A percentile compares a stretch with the other conserved stretches of the same genome.
Evolutionary conservation across 2,797 vertebrate genomes (phyloP).

Genomic region (Apogon talboti): DNA sequence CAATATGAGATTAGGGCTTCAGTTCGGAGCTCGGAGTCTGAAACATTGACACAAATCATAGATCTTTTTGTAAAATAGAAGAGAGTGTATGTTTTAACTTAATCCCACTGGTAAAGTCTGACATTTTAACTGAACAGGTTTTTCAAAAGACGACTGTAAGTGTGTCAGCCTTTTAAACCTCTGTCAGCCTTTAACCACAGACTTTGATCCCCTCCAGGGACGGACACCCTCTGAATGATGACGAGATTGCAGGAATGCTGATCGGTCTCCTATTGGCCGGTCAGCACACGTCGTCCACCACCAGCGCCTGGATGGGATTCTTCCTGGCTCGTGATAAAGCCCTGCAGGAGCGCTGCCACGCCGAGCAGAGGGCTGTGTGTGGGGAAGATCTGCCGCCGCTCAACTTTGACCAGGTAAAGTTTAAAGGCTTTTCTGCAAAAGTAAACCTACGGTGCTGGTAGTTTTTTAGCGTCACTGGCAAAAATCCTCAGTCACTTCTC

Average conservation of each 20-base stretch:
- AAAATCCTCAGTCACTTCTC: no score
- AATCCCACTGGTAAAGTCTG: background rate
- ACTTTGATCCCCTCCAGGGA: slow-evolving; percentile 78
- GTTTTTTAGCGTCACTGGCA: no score
- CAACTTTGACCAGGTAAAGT: slow-evolving; percentile 89
- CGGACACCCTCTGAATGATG: slow-evolving; percentile 85
- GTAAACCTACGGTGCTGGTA: no score
- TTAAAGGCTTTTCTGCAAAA: no score
- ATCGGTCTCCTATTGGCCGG: slow-evolving; percentile 94
- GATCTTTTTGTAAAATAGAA: background rate
- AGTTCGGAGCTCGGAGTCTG: background rate
- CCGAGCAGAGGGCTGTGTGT: slow-evolving; percentile 89
- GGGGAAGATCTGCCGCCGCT: slow-evolving; percentile 89
- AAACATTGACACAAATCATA: no score
- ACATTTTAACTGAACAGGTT: background rate
- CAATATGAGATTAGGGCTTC: background rate
- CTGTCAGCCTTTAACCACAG: background rate
- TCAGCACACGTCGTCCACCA: slow-evolving; percentile 98
- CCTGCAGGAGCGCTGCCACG: slow-evolving; percentile 89
- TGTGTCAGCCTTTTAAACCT: no score
- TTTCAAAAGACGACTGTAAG: background rate
- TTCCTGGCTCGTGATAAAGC: slow-evolving; percentile 90
- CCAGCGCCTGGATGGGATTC: slow-evolving; percentile 96
- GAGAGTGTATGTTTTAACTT: background rate
- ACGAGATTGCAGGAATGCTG: slow-evolving; percentile 93